A percentile compares a stretch with the other conserved stretches of the same genome.
Conservation (phyloP, 2,888 invertebrate species). For the Lottia gigantea region DNA sequence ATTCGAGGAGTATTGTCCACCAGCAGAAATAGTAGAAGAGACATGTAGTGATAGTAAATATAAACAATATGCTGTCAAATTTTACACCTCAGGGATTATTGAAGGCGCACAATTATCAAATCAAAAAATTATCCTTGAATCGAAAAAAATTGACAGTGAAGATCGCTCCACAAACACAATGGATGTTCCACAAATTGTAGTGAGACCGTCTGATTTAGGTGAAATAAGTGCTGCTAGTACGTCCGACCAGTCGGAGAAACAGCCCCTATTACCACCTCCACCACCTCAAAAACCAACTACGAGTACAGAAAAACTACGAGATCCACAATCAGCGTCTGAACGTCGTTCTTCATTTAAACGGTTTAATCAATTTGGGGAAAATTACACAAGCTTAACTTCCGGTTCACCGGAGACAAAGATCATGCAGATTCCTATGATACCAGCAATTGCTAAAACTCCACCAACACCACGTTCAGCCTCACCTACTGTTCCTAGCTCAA, state of each 20-base stretch:
- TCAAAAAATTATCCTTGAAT: constrained; percentile 29
- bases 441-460: not conserved
- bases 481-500: not conserved
- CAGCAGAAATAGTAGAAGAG: constrained; percentile 17
- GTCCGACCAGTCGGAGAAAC: not conserved
- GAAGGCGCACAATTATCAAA: constrained; percentile 31
- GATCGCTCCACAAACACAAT: not conserved
- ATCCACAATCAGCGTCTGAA: not conserved
- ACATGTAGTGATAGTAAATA: constrained; percentile 8
- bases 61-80: constrained; percentile 21
- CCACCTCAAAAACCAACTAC: constrained; percentile 2
- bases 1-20: constrained; percentile 21
- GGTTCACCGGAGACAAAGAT: not conserved
- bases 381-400: not conserved
- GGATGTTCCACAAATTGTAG: constrained; percentile 6
- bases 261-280: constrained; percentile 7
- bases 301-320: not conserved
- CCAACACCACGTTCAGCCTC: not conserved
- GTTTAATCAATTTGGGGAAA: constrained; percentile 1
- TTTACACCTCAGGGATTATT: constrained; percentile 29
- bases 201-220: not conserved
- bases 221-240: not conserved
- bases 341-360: not conserved
- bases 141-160: constrained; percentile 11
- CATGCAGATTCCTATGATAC: not conserved